Evolutionary conservation across 2,888 invertebrate species (phyloP), one percentile per base, ranked within the genome.

Genomic region (Campaea margaritaria): DNA sequence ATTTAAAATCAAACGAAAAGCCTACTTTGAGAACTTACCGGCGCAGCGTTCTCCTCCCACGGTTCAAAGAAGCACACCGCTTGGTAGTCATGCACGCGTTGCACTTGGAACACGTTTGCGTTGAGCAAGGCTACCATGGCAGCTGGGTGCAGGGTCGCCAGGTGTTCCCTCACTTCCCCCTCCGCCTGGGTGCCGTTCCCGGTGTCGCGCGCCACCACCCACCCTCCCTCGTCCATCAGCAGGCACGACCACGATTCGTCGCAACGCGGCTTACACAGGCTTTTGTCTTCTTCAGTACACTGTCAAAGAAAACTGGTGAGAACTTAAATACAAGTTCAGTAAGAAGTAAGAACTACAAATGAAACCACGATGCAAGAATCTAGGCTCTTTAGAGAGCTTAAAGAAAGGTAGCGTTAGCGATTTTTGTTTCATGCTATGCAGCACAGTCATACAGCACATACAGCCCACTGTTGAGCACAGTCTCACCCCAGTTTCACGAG

Each of bases 1-100:
- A 21, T 21, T 21, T n/a, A n/a, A 21, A 21, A 21, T 21, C 5
- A 7, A 31, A 31, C 9, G 7, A 7, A 31, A 7, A 3, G 10
- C 10, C 31, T 9, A 1, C 31, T 10, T 9, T 31, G 31, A 9
- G 1, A 9, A 39, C 81, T 79, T 58, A 87, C 88, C 28, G 78
- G 65, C 0, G 81, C 73, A 10, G 85, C 82, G 8, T 58, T 75
- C 36, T 75, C 76, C 5, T 79, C 68, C 53, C 72, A 66, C 0
- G 73, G 75, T 0, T 84, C 81, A 51, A 92, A 91, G 70, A 92
- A 91, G 69, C 91, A 92, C 0, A 91, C 87, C 0, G 79, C 86
- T 53, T 92, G 91, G 58, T 92, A 92, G 61, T 92, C 91, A 49
- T 92, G 89, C 15, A 91, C 74, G 87, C 89, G 87, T 69, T 85